Evolutionary conservation across 2,888 invertebrate species (phyloP), one percentile per base, ranked within the genome.

Genomic region (Meloe dianella): DNA sequence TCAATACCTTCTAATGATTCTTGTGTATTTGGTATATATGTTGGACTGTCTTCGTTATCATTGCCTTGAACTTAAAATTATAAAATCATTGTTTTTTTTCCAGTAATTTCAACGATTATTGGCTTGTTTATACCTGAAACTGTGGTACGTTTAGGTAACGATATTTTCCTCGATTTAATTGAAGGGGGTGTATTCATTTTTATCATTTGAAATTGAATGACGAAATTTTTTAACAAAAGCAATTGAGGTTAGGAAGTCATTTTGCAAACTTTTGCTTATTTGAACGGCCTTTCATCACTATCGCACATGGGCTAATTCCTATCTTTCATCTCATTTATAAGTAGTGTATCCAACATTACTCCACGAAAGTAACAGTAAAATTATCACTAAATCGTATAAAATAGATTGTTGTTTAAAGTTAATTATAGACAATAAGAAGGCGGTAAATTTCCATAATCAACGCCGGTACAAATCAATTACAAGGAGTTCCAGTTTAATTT

Each of bases 1-100:
- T 86, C 85, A 20, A 82, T 74, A 67, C 79, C 80, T 29, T 79
- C 78, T 56, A 75, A 78, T 22, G 75, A 77, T 64, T 85, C 85
- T 73, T 85, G 85, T 6, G 85, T 84, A 41, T 76, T 80, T 9
- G 80, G 78, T 29, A 82, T 72, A 57, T 71, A 75, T 27, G 71
- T 35, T 4, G 74, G 74, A 57, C 74, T 73, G 9, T 72, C 70
- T 57, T 73, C 73, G 38, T 24, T 60, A n/a, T 69, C 64, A 17
- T 54, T 54, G 54, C 24, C 24, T 41, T 41, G n/a, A 24, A 14
- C 24, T 22, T 24, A 54, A 24, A 54, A 54, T 54, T 54, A 24
- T n/a, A 17, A n/a, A n/a, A n/a, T n/a, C n/a, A n/a, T n/a, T n/a
- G n/a, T n/a, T n/a, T n/a, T n/a, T n/a, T n/a, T 7, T 17, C n/a